A percentile compares a stretch with the other conserved stretches of the same genome.
These are phyloP conservation scores for Ceyx erithaca DNA, from an alignment of 2,797 vertebrate genomes.

Conservation along the genomic window DNA sequence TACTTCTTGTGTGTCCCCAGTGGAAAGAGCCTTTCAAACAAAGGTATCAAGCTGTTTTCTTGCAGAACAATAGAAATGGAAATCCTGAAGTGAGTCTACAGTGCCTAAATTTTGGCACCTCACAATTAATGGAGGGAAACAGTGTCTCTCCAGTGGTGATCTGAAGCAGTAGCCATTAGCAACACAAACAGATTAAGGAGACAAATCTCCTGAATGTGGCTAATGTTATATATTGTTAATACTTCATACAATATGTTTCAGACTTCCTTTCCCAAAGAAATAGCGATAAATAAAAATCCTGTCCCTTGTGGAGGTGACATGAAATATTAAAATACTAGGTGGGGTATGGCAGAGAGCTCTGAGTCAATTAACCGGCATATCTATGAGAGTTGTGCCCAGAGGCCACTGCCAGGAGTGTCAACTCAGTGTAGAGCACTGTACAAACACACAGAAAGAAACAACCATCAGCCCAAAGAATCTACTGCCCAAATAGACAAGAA, in stretches of 20 bases:
- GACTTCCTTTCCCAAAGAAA: not conserved
- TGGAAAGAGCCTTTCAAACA: not conserved
- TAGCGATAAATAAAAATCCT: constrained; percentile 13
- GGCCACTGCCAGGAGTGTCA: not conserved
- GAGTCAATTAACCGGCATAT: not conserved
- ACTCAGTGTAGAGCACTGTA: not conserved
- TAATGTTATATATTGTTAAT: not conserved
- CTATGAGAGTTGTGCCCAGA: not conserved
- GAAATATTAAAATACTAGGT: constrained; percentile 9
- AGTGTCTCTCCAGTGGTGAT: not conserved
- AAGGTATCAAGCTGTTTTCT: not conserved
- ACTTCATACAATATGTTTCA: not conserved
- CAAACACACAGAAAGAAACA: not conserved
- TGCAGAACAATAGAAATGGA: not conserved
- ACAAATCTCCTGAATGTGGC: not conserved
- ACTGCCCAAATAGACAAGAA: not conserved
- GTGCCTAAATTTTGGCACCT: not conserved
- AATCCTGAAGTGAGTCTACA: not conserved
- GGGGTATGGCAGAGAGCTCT: not conserved
- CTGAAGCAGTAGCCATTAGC: not conserved
- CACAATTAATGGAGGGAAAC: not conserved
- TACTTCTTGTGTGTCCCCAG: accelerated
- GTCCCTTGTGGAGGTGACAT: not conserved
- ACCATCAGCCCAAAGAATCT: not conserved
- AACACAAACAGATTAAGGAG: not conserved